Evolutionary conservation across 2,888 invertebrate genomes (phyloP).

Genomic region (Drosophila antonietae): DNA sequence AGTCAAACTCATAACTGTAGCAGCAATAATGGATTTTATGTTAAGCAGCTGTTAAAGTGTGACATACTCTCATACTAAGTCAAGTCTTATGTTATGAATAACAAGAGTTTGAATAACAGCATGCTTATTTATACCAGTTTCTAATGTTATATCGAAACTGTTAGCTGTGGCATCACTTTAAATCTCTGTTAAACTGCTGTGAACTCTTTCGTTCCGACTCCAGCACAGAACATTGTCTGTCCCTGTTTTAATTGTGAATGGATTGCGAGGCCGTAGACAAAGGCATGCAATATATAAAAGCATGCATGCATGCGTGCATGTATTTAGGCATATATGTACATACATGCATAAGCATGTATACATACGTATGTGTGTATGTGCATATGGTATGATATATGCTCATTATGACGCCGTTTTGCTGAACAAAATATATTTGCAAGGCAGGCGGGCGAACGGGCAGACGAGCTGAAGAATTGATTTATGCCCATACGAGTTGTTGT

Average conservation of each 20-base stretch:
- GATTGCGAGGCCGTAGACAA: constrained; percentile 18
- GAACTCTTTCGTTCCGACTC: background rate
- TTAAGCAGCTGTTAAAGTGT: too few relatives aligned
- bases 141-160: too few relatives aligned
- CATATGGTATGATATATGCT: constrained; percentile 26
- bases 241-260: constrained; percentile 20
- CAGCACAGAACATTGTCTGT: background rate
- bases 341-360: background rate
- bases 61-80: too few relatives aligned
- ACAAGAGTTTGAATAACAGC: too few relatives aligned
- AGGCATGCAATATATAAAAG: constrained; percentile 7
- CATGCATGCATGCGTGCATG: constrained; percentile 1
- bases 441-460: background rate
- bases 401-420: constrained; percentile 53
- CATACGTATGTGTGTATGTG: too few relatives aligned
- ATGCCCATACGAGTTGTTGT: constrained; percentile 57
- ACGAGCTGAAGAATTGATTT: constrained; percentile 69
- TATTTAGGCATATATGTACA: background rate
- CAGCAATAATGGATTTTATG: too few relatives aligned
- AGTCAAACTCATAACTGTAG: too few relatives aligned
- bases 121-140: too few relatives aligned
- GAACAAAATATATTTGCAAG: constrained; percentile 50
- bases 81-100: too few relatives aligned
- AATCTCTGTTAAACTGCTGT: constrained; percentile 1
- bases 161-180: background rate